These are phyloP conservation scores for Itoplectis maculator DNA, from an alignment of 2,888 invertebrate genomes.

Conservation along the genomic window DNA sequence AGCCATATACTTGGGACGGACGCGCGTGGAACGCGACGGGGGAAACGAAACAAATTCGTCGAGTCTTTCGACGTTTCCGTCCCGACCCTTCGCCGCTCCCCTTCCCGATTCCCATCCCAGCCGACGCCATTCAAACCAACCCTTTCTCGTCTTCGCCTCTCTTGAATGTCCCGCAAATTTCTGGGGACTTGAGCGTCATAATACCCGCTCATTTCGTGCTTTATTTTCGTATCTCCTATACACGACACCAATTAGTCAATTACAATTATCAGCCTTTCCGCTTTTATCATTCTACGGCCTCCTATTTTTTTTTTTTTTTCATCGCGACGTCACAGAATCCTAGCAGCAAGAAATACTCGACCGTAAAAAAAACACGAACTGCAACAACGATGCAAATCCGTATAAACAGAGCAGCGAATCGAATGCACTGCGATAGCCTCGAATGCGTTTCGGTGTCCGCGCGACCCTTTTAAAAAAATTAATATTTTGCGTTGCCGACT, in stretches of 20 bases:
- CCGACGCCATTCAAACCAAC: not conserved
- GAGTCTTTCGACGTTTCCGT: constrained; percentile 32
- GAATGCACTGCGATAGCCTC: constrained; percentile 41
- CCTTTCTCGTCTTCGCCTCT: constrained; percentile 11
- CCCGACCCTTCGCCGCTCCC: constrained; percentile 13
- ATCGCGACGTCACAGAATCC: constrained; percentile 7
- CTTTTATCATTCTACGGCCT: not conserved
- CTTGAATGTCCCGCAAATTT: constrained; percentile 25
- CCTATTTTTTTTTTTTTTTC: not conserved
- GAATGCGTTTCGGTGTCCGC: constrained; percentile 35
- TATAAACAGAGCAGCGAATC: constrained; percentile 26
- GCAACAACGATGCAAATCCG: not conserved
- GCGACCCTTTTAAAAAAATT: constrained; percentile 53
- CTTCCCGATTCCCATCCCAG: not conserved
- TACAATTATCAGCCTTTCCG: constrained; percentile 33
- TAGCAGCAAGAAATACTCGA: constrained; percentile 28
- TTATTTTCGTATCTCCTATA: constrained; percentile 18
- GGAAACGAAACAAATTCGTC: constrained; percentile 59
- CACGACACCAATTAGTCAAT: constrained; percentile 58
- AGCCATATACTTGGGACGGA: constrained; percentile 53
- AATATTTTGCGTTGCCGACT: constrained; percentile 37
- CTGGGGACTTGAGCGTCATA: constrained; percentile 21
- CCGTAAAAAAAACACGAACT: constrained; percentile 6
- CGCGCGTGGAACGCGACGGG: constrained; percentile 14
- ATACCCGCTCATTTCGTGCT: constrained; percentile 10